Base-by-base conservation (phyloP, 2,888 invertebrate species). In the Seira musarum region DNA sequence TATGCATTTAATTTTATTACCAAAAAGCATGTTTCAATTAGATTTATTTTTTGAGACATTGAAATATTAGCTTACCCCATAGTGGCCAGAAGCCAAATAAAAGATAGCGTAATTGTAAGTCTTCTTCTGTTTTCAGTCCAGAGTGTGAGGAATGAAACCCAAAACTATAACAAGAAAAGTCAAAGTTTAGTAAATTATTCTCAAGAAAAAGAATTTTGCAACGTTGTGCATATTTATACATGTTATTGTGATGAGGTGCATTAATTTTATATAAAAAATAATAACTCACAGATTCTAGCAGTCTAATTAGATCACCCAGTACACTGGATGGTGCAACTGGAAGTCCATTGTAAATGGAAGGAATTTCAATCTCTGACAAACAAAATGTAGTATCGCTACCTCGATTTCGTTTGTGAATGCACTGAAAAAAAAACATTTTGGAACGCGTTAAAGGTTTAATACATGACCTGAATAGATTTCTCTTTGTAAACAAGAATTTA, bases 331-430 rank as follows among this genome's bases (percentile, higher is more conserved):
- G 86, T 46, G 75, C 76, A 19, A 61, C 71, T 30, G 80, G 69
- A 30, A 80, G 71, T 21, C 82, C 79, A 46, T 83, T 72, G 35
- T 82, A 80, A 21, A 84, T 57, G 17, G 84, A 75, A 60, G 86
- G 86, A 63, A 86, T 84, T 72, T 86, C 86, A 63, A 86, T 84
- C 74, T 86, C 86, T n/a, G 86, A 84, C 66, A 85, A 82, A 35
- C 83, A 84, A 70, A 86, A 86, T n/a, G 83, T 74, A 25, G 81
- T 69, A 30, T 80, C 80, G 64, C 68, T 83, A 17, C 86, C 86
- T 17, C 83, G 80, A 61, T 86, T 86, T 22, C 74, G 74, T 69
- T 85, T 84, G 65, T 86, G 84, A 67, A 86, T 84, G 46, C 81
- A 30, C 86, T 86, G 70, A 10, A 73, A 75, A 75, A 40, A 66